Evolutionary conservation across 1,140 invertebrate genomes (phyloP).

Genomic region (Drosophila guanche): DNA sequence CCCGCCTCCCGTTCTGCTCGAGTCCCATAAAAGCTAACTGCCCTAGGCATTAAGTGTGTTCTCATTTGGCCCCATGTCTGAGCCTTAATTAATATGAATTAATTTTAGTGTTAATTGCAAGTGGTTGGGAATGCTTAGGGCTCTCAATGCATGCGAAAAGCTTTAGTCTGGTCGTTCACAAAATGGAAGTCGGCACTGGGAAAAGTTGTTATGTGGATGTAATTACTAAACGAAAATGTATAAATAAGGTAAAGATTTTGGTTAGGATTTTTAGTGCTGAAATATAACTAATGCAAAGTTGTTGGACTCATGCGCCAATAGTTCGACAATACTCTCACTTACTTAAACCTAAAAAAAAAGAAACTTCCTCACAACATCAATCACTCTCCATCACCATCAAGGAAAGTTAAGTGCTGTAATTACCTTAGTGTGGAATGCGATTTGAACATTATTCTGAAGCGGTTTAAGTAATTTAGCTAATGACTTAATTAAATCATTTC

Average conservation of each 20-base stretch:
- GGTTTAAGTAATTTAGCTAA: constrained; percentile 55
- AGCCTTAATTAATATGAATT: constrained; percentile 81
- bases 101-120: constrained; percentile 81
- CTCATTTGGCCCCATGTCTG: constrained; percentile 61
- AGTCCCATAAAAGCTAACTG: constrained; percentile 67
- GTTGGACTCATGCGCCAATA: too few species aligned
- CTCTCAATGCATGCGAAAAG: constrained; percentile 45
- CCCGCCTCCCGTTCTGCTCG: constrained; percentile 28
- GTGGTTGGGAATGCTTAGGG: constrained; percentile 63
- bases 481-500: constrained; percentile 66
- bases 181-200: constrained; percentile 60
- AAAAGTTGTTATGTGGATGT: constrained; percentile 24
- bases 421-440: constrained; percentile 36
- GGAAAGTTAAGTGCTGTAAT: constrained; percentile 33
- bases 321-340: neutral
- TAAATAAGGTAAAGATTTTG: neutral
- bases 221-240: too few species aligned
- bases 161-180: constrained; percentile 27
- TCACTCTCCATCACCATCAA: constrained; percentile 35
- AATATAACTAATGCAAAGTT: neutral
- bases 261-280: too few species aligned
- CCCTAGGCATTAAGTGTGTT: constrained; percentile 73
- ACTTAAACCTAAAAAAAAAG: neutral
- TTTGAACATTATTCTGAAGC: constrained; percentile 55
- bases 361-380: constrained; percentile 40